Evolutionary conservation across 2,797 vertebrate genomes (phyloP), one percentile per base, ranked within the genome.

Genomic region (Semotilus atromaculatus): DNA sequence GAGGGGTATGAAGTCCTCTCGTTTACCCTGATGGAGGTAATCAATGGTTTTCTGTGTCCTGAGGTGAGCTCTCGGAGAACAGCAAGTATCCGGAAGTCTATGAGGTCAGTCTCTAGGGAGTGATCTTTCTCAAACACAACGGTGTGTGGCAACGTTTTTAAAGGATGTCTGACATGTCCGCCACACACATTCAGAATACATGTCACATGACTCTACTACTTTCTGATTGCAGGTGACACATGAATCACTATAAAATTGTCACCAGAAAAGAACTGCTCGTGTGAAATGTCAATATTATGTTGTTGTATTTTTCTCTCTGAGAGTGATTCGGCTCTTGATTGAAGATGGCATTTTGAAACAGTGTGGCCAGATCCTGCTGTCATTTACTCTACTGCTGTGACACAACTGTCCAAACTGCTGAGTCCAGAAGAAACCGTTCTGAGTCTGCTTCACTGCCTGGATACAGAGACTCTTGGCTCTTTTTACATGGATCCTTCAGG

Each of bases 61-160:
- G 68, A 53, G 29, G 62, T 48, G 62, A 77, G 70, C 64, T 79
- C 55, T 53, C 58, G 0, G 48, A 53, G 45, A 78, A 76, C 48
- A 60, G 36, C 21, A 62, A 80, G 62, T 71, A 16, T 70, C 8
- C 34, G 34, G 48, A 67, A 43, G 79, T 77, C 36, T 78, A 88
- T 84, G 82, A 88, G 84, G 80, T 86, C 67, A 81, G 79, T 76
- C 84, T 72, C 79, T 18, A 36, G 75, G 64, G 79, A 81, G 81
- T 64, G 82, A 85, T 86, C 84, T 70, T 78, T 75, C 78, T 73
- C 51, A 87, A 83, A 80, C 71, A 13, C 58, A 23, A 40, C 10
- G 1, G 7, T 14, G 13, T 26, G 16, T 36, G 7, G 29, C 21
- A 7, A 4, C 21, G 9, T 18, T 34, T n/a, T n/a, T 51, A 5